Conservation (phyloP, 2,113 vertebrate species). For the Myiagra hebetior region DNA sequence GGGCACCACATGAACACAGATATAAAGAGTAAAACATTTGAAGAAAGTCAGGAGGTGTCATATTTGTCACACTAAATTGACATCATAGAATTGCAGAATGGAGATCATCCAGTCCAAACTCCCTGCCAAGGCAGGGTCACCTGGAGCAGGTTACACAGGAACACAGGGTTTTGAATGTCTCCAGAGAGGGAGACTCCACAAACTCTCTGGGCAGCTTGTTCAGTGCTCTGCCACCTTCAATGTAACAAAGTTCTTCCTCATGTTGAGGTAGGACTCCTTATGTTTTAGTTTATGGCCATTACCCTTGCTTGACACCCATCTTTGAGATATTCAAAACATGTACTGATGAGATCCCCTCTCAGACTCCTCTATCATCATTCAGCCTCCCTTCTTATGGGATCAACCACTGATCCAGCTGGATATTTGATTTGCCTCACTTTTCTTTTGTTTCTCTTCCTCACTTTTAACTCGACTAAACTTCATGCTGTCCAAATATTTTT, state of each 20-base stretch:
- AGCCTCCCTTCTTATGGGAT: not conserved
- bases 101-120: not conserved
- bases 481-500: not conserved
- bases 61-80: not conserved
- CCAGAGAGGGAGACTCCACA: not conserved
- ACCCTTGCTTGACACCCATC: not conserved
- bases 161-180: not conserved
- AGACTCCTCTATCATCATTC: not conserved
- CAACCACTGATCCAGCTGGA: not conserved
- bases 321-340: not conserved
- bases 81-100: not conserved
- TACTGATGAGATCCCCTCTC: not conserved
- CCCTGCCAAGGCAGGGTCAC: not conserved
- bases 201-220: not conserved
- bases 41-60: not conserved
- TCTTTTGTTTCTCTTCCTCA: not conserved
- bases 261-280: not conserved
- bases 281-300: not conserved
- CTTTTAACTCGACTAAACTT: not conserved
- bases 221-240: not conserved
- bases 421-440: not conserved
- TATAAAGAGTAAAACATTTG: not conserved
- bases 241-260: not conserved
- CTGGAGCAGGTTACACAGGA: not conserved
- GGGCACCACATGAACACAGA: not conserved